Base-by-base conservation (phyloP, 2,888 invertebrate genomes). In the Marronus borbonicus region DNA sequence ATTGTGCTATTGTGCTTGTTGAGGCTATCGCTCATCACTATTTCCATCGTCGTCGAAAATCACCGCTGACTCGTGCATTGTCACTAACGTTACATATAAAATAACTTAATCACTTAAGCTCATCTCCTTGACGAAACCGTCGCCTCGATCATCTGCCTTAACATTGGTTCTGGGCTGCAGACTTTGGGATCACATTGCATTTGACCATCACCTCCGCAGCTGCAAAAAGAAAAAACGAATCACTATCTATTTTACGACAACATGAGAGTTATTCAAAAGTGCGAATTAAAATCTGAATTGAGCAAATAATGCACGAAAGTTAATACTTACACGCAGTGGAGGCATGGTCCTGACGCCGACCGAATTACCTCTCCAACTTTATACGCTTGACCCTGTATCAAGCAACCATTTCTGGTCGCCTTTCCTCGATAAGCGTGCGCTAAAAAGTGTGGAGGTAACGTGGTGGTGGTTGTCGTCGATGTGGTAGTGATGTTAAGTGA, bases 111-210 rank as follows among this genome's bases (percentile, higher is more conserved):
- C 78, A 80, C 81, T 80, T 78, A 78, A 80, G 81, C 82, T 90
- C 93, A 92, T 89, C 94, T 91, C 86, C 92, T 92, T 84, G 93
- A 91, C 81, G 94, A 92, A 81, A 93, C 93, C 81, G 95, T 95
- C 76, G 94, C 94, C 74, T 95, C 95, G 87, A 97, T 95, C 94
- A 97, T 96, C 90, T 96, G 96, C 87, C 95, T 92, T 86, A 97
- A 90, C 94, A 96, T 95, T 78, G 97, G 96, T 88, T 96, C 96
- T 64, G 97, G 96, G 83, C 95, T 94, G 89, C 97, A 97, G 81
- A 93, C 93, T 89, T 94, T 94, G 79, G 97, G 97, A 89, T 97
- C 96, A 89, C 97, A 97, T 89, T 96, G 94, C 97, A 97, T 97
- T 89, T 96, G 95, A 85, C 97, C 97, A 88, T 96, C 94, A 81